phyloP scores from a whole-genome alignment of 2,888 invertebrate genomes.

The Drosophila sordidula region DNA sequence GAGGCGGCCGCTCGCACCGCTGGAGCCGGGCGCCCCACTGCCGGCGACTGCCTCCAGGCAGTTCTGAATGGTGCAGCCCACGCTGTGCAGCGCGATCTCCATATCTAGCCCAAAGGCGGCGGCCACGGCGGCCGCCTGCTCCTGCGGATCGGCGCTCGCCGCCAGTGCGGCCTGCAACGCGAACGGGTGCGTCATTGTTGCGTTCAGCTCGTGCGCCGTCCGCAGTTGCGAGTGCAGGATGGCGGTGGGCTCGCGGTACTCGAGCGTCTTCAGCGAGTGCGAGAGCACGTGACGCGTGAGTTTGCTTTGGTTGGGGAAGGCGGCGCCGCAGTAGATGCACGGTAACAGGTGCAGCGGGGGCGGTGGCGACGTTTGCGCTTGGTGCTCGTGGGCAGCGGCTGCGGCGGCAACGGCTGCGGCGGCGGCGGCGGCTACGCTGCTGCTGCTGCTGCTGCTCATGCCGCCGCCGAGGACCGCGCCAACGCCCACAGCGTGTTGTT shows the following conservation, averaged over 20 bases:
- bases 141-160: constrained; percentile 83
- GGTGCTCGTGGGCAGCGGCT: constrained; percentile 73
- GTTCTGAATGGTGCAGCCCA: constrained; percentile 70
- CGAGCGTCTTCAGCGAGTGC: constrained; percentile 94
- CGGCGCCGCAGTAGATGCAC: constrained; percentile 95
- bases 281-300: constrained; percentile 95
- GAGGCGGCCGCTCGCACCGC: constrained; percentile 57
- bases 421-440: constrained; percentile 65
- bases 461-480: constrained; percentile 76
- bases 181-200: constrained; percentile 81
- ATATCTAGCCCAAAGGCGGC: constrained; percentile 83
- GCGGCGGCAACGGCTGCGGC: constrained; percentile 60
- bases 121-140: constrained; percentile 81
- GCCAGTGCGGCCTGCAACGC: constrained; percentile 84
- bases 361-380: constrained; percentile 68
- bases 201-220: constrained; percentile 81
- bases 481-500: constrained; percentile 88
- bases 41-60: constrained; percentile 70
- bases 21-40: constrained; percentile 57
- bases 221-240: constrained; percentile 88
- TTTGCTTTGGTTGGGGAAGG: constrained; percentile 96
- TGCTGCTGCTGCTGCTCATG: constrained; percentile 71
- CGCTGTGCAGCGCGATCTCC: constrained; percentile 76
- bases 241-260: constrained; percentile 90
- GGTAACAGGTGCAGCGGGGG: constrained; percentile 87